phyloP scores from a whole-genome alignment of 2,113 vertebrate genomes.

The Gambusia affinis region DNA sequence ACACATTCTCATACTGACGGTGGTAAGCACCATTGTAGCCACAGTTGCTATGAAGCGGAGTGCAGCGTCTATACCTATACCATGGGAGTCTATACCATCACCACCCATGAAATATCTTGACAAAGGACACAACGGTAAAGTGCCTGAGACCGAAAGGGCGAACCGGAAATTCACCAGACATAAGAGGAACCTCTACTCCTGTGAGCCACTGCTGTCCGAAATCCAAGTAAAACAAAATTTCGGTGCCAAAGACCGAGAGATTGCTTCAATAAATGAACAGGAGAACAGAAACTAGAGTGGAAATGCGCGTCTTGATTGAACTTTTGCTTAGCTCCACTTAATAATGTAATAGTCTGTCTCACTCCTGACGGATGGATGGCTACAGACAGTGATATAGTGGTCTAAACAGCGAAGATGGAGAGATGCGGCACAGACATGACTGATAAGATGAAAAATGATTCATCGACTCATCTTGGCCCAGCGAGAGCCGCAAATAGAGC shows the following conservation, averaged over 20 bases:
- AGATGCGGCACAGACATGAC: slow-evolving; percentile 59
- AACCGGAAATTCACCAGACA: no score
- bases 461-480: slow-evolving; percentile 64
- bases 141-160: no score
- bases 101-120: no score
- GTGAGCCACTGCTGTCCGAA: no score
- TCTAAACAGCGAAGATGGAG: slow-evolving; percentile 63
- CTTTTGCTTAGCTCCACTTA: slow-evolving; percentile 48
- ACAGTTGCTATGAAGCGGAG: no score
- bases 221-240: not conserved
- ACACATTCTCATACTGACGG: no score
- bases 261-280: slow-evolving; percentile 12
- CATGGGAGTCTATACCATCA: no score
- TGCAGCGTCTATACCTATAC: no score
- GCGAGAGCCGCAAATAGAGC: slow-evolving; percentile 53
- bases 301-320: slow-evolving; percentile 57
- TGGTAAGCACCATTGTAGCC: no score
- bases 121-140: no score
- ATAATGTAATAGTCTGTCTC: slow-evolving; percentile 56
- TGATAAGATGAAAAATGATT: slow-evolving; percentile 74
- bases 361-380: slow-evolving; percentile 61
- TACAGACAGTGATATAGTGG: slow-evolving; percentile 58
- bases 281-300: slow-evolving; percentile 36
- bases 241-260: not conserved
- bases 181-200: not conserved